Percentiles rank a stretch among this genome's conserved stretches.
phyloP scores from a whole-genome alignment of 2,113 vertebrate species.

The Strix uralensis region DNA sequence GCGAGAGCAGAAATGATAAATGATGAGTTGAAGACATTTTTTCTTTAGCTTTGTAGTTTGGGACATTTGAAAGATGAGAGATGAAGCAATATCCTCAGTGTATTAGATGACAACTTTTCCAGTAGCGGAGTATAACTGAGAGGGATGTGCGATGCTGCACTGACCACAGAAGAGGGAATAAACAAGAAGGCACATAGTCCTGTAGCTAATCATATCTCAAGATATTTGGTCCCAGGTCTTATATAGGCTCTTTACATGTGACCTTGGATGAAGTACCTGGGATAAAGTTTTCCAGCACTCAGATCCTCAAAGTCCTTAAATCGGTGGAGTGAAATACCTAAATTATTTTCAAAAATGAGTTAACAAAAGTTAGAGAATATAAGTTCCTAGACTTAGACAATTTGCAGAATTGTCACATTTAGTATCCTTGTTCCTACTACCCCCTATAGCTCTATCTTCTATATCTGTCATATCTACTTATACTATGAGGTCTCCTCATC shows the following conservation, averaged over 20 bases:
- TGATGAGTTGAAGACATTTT: neutral
- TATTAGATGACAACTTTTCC: neutral
- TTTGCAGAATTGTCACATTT: neutral
- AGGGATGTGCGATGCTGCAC: neutral
- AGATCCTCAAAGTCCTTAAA: neutral
- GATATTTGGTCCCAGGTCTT: neutral
- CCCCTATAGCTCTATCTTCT: neutral
- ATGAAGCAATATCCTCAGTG: neutral
- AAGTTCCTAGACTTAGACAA: neutral
- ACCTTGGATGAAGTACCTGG: neutral
- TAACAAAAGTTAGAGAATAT: neutral
- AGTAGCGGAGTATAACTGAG: neutral
- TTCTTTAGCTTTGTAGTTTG: neutral
- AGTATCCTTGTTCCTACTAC: neutral
- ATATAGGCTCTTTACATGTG: neutral
- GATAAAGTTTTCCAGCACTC: neutral
- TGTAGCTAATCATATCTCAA: neutral
- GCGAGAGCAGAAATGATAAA: neutral
- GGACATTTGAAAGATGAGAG: neutral
- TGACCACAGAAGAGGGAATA: neutral
- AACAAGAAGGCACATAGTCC: neutral
- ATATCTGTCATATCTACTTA: neutral
- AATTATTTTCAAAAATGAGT: neutral
- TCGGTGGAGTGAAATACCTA: neutral
- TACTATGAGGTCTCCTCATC: neutral